A percentile compares a stretch with the other conserved stretches of the same genome.
phyloP scores from a whole-genome alignment of 2,888 invertebrate genomes.

The Leptinotarsa tumamoca region DNA sequence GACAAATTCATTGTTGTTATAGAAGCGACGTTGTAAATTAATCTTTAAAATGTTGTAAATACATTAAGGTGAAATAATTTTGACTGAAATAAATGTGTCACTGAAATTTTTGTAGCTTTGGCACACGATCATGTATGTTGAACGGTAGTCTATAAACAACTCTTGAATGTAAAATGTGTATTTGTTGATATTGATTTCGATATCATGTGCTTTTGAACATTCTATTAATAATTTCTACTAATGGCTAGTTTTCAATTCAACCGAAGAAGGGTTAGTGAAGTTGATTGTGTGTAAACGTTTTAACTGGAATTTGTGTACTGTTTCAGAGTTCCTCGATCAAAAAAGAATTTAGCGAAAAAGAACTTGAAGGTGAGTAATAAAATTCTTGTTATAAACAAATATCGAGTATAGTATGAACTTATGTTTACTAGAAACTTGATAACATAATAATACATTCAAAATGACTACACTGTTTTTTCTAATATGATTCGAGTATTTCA shows the following conservation, averaged over 20 bases:
- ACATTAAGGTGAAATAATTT: slow-evolving; percentile 18
- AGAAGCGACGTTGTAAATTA: slow-evolving; percentile 17
- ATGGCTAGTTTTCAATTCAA: slow-evolving; percentile 24
- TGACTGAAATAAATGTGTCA: slow-evolving; percentile 30
- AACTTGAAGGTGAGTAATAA: slow-evolving; percentile 53
- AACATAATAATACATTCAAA: no score
- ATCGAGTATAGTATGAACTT: no score
- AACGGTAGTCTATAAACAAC: slow-evolving; percentile 41
- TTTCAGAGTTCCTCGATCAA: slow-evolving; percentile 58
- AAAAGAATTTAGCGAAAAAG: slow-evolving; percentile 58
- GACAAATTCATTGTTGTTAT: slow-evolving; percentile 13
- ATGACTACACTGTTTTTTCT: no score
- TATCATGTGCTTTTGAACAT: slow-evolving; percentile 7
- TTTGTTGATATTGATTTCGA: slow-evolving; percentile 27
- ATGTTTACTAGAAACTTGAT: no score
- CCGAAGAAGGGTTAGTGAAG: slow-evolving; percentile 22
- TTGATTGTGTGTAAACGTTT: background rate
- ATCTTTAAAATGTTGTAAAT: slow-evolving; percentile 20
- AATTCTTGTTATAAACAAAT: no score
- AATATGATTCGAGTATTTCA: no score
- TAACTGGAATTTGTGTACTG: background rate
- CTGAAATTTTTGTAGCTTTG: slow-evolving; percentile 36
- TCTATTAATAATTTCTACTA: background rate
- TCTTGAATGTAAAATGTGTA: slow-evolving; percentile 35
- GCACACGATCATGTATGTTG: slow-evolving; percentile 31